Evolutionary conservation across 2,888 invertebrate genomes (phyloP), one percentile per base, ranked within the genome.

Genomic region (Melinaea menophilus): DNA sequence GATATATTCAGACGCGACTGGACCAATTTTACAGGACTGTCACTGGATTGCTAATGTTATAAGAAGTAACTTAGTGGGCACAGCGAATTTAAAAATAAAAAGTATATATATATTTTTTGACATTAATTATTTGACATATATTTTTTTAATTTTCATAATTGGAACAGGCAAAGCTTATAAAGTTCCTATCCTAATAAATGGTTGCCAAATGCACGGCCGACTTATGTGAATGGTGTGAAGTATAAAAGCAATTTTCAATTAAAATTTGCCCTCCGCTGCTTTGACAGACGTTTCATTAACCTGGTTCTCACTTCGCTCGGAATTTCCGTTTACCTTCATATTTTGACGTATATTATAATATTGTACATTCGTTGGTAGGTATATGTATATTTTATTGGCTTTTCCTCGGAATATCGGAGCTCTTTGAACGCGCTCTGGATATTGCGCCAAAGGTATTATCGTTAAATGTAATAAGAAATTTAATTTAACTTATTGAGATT

Each of bases 271-370:
- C 76, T 74, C 77, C 70, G 73, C 75, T 75, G 75, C 82, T 84
- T 84, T 88, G 88, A 89, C 83, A 84, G 90, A 88, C 88, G 73
- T 88, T 89, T 88, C 86, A 89, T 89, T 90, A 88, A 85, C 88
- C 88, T 77, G 81, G 76, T 85, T 86, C 75, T 31, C 31, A 51
- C 78, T 76, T 76, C 79, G 63, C 69, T 62, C 64, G 61, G 68
- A 69, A 64, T 72, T 73, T 65, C 69, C 64, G 68, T 64, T 69
- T 63, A 63, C 61, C 63, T 66, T 62, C 66, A 69, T 71, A 73
- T 74, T 41, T 72, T 62, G 63, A 67, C 61, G 63, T 65, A 61
- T 63, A 63, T 63, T 48, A 51, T 45, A 37, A 61, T 58, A 33
- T 55, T 58, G 35, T n/a, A 55, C n/a, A 55, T 48, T 55, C n/a